phyloP scores from a whole-genome alignment of 2,888 invertebrate genomes.

The Idaea biselata region DNA sequence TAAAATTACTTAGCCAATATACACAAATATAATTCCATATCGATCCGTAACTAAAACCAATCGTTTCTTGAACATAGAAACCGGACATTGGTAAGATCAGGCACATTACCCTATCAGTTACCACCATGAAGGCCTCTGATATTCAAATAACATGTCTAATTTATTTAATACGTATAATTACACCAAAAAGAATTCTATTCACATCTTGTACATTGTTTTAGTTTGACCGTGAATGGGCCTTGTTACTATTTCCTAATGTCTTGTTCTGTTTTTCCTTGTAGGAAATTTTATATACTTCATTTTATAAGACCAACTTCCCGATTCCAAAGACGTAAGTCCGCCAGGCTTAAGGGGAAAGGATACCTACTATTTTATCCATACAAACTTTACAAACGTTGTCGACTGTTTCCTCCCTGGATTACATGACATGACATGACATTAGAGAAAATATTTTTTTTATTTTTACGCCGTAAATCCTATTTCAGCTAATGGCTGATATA shows the following conservation, averaged over 20 bases:
- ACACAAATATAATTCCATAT: too few relatives aligned
- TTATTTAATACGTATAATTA: background rate
- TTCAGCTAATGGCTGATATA: too few relatives aligned
- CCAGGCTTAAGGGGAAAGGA: too few relatives aligned
- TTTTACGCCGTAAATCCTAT: too few relatives aligned
- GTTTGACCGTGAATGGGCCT: background rate
- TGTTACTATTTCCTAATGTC: background rate
- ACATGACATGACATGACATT: too few relatives aligned
- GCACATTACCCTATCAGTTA: background rate
- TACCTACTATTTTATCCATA: too few relatives aligned
- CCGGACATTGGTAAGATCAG: background rate
- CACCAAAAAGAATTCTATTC: background rate
- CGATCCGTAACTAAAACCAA: too few relatives aligned
- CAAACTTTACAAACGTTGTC: too few relatives aligned
- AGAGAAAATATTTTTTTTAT: too few relatives aligned
- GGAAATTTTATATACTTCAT: background rate
- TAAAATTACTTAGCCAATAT: too few relatives aligned
- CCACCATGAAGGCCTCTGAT: background rate
- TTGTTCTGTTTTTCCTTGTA: background rate
- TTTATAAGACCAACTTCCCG: background rate
- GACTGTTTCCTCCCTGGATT: too few relatives aligned
- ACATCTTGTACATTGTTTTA: background rate
- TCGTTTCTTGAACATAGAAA: background rate
- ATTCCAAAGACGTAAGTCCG: background rate
- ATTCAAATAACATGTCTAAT: conserved; percentile 1